A percentile compares a stretch with the other conserved stretches of the same genome.
These are phyloP conservation scores for Epistrophella euchroma DNA, from an alignment of 2,888 invertebrate genomes.

Conservation along the genomic window DNA sequence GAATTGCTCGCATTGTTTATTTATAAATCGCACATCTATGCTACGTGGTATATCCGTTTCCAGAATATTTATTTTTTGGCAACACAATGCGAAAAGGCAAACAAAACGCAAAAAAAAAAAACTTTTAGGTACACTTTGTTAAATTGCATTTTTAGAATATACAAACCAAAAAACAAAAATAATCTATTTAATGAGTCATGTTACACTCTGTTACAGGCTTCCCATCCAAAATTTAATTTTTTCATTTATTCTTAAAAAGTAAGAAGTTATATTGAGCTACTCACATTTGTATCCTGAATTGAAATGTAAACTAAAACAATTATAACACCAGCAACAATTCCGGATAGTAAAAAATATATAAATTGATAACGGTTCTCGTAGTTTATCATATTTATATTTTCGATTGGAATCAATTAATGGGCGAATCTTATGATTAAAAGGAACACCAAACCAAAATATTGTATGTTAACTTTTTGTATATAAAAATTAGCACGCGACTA, in stretches of 20 bases:
- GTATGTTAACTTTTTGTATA: neutral
- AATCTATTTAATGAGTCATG: neutral
- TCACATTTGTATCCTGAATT: slow-evolving; percentile 77
- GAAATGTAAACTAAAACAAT: slow-evolving; percentile 81
- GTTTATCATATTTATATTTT: slow-evolving; percentile 28
- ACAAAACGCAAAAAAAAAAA: neutral
- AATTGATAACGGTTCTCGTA: slow-evolving; percentile 81
- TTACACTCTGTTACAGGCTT: neutral
- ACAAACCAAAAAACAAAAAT: neutral
- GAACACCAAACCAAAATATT: neutral
- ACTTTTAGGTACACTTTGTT: neutral
- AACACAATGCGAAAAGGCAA: neutral
- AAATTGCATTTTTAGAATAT: neutral
- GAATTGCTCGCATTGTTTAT: too few relatives aligned
- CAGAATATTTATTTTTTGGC: neutral
- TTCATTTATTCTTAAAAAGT: neutral
- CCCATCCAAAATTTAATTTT: neutral
- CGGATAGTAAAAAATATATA: slow-evolving; percentile 81
- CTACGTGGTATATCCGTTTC: neutral
- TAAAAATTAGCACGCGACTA: slow-evolving; percentile 15
- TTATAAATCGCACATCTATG: neutral
- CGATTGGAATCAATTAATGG: slow-evolving; percentile 15
- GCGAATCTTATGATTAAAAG: neutral
- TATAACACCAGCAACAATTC: slow-evolving; percentile 80
- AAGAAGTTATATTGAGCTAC: slow-evolving; percentile 66